These are phyloP conservation scores for Limosa lapponica DNA, from an alignment of 2,797 vertebrate genomes.

Conservation along the genomic window DNA sequence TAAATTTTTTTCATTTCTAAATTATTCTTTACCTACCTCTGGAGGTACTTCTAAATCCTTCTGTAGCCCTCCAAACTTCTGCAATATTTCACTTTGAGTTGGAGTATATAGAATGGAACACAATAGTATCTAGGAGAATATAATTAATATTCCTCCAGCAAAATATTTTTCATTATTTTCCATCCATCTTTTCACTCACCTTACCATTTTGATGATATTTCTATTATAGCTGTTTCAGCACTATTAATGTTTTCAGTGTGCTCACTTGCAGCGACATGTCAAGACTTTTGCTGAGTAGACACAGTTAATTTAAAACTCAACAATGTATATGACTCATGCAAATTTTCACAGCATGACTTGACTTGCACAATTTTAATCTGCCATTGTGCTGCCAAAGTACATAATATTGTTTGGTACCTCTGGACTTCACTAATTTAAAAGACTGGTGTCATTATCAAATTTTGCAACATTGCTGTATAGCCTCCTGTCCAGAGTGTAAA, in stretches of 20 bases:
- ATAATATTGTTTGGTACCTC: background rate
- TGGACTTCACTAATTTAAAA: background rate
- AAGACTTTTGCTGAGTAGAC: constrained; percentile 12
- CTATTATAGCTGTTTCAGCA: background rate
- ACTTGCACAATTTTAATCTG: background rate
- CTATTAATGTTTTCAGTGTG: background rate
- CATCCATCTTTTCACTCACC: background rate
- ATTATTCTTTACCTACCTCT: background rate
- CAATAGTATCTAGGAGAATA: background rate
- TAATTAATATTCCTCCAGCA: background rate
- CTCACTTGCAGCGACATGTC: background rate
- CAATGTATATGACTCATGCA: background rate
- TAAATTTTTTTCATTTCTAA: background rate
- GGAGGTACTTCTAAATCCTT: background rate
- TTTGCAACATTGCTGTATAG: background rate
- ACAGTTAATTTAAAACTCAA: constrained; percentile 10
- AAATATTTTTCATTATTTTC: constrained; percentile 8
- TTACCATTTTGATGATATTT: constrained; percentile 6
- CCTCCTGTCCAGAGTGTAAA: background rate
- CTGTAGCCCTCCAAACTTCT: background rate
- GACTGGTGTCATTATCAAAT: background rate
- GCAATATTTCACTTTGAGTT: background rate
- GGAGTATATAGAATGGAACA: background rate
- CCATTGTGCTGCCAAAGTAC: background rate
- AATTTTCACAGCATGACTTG: background rate